Evolutionary conservation across 2,888 invertebrate genomes (phyloP), one percentile per base, ranked within the genome.

Genomic region (Atrina japonica): DNA sequence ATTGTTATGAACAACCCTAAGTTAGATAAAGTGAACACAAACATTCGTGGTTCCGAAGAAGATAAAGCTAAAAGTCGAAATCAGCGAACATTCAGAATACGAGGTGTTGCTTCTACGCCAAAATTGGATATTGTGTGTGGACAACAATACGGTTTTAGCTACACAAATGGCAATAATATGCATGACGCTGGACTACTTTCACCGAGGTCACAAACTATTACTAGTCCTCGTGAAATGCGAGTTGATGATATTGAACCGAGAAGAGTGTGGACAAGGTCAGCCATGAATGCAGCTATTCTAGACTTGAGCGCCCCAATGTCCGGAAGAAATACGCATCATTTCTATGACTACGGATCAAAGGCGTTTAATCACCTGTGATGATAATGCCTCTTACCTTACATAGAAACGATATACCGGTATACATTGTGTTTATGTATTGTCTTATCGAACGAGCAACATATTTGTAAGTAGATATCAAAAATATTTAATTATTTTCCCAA

Each of bases 1-100:
- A 60, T 74, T 3, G 49, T 67, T n/a, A 65, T 76, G 55, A 74
- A 78, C 30, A 69, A 78, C 50, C 78, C 78, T 0, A 76, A 72
- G 58, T 40, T 74, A 7, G 70, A 66, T 40, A 70, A 50, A 29
- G 60, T 72, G 2, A 78, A 76, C 41, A 58, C 70, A 18, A 76
- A 73, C 45, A 73, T 78, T 11, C 68, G 78, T 16, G 76, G 72
- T 14, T 29, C 71, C 6, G 35, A 58, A 18, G 71, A 63, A 2
- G 71, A 72, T 3, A 66, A 45, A 52, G 27, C 43, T 3, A 66
- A 67, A 27, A 43, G 63, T 18, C 11, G 7, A 14, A 69, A 52
- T 43, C 41, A 30, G 3, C 41, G 35, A 11, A 63, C 63, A 1
- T 40, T 67, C 2, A 27, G 40, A 25, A 52, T 72, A 6, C 61